Percentiles rank a stretch among this genome's conserved stretches.
Evolutionary conservation across 2,797 vertebrate species (phyloP).

Genomic region (Pagetopsis macropterus): DNA sequence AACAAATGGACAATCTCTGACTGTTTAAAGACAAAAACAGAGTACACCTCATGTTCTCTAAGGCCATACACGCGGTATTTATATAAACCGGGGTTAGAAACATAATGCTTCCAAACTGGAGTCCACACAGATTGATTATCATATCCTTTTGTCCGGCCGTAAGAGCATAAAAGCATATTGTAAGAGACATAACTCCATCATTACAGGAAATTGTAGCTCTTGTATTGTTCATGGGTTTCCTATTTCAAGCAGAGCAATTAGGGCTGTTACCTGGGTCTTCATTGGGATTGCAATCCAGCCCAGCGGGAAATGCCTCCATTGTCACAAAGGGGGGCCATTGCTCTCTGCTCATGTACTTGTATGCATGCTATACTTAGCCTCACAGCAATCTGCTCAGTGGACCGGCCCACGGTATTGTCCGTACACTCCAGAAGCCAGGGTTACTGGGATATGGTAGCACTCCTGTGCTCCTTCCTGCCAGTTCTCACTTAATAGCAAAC

Average conservation of each 20-base stretch:
- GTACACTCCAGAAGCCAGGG: slow-evolving; percentile 71
- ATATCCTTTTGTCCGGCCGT: slow-evolving; percentile 66
- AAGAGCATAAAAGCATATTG: slow-evolving; percentile 71
- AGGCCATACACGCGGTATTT: slow-evolving; percentile 24
- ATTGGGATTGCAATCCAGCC: slow-evolving; percentile 74
- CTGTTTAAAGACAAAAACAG: slow-evolving; percentile 27
- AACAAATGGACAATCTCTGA: not conserved
- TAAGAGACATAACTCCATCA: slow-evolving; percentile 73
- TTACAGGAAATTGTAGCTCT: slow-evolving; percentile 78
- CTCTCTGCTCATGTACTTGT: slow-evolving; percentile 73
- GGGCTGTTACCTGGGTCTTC: slow-evolving; percentile 76
- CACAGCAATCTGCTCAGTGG: slow-evolving; percentile 68
- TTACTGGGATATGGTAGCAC: slow-evolving; percentile 64
- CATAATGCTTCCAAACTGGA: slow-evolving; percentile 28
- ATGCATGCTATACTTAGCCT: slow-evolving; percentile 79
- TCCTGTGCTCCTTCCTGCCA: slow-evolving; percentile 42
- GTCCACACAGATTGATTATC: slow-evolving; percentile 54
- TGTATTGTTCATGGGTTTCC: slow-evolving; percentile 70
- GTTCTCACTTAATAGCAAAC: slow-evolving; percentile 63
- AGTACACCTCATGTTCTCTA: slow-evolving; percentile 36
- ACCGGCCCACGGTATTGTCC: slow-evolving; percentile 55
- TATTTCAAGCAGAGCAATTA: slow-evolving; percentile 77
- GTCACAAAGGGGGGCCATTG: slow-evolving; percentile 79
- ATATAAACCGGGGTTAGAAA: slow-evolving; percentile 32
- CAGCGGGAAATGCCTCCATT: slow-evolving; percentile 78